Conservation (phyloP, 2,888 invertebrate genomes). For the Aphidius colemani region DNA sequence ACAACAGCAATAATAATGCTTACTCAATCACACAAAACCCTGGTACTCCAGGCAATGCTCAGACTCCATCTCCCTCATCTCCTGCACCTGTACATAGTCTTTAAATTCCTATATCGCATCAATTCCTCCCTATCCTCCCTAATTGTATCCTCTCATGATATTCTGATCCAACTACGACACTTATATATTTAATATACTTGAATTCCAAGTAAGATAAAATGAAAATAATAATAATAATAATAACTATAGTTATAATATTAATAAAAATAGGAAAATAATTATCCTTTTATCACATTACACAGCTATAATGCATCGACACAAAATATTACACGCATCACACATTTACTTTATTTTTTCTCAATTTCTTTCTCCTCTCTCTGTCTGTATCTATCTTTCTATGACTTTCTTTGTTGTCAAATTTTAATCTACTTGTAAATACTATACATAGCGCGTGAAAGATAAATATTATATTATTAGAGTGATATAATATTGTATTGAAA, state of each 20-base stretch:
- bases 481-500: conserved; percentile 54
- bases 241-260: conserved; percentile 1
- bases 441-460: conserved; percentile 52
- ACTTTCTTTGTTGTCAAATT: conserved; percentile 17
- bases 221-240: neutral
- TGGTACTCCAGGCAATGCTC: conserved; percentile 53
- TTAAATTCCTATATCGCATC: conserved; percentile 39
- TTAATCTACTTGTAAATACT: conserved; percentile 52
- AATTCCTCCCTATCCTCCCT: conserved; percentile 38
- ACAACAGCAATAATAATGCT: conserved; percentile 30
- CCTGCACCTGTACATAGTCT: conserved; percentile 60
- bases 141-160: neutral
- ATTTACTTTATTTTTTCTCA: neutral
- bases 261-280: neutral
- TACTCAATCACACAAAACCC: conserved; percentile 53
- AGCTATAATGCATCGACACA: neutral
- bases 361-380: neutral
- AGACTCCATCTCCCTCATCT: conserved; percentile 58
- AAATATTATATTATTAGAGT: conserved; percentile 49
- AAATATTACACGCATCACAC: neutral
- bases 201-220: no score
- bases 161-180: no score
- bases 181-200: no score
- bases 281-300: no score
- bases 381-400: conserved; percentile 5